These are phyloP conservation scores for Nudaria mundana DNA, from an alignment of 2,888 invertebrate genomes.

Conservation along the genomic window DNA sequence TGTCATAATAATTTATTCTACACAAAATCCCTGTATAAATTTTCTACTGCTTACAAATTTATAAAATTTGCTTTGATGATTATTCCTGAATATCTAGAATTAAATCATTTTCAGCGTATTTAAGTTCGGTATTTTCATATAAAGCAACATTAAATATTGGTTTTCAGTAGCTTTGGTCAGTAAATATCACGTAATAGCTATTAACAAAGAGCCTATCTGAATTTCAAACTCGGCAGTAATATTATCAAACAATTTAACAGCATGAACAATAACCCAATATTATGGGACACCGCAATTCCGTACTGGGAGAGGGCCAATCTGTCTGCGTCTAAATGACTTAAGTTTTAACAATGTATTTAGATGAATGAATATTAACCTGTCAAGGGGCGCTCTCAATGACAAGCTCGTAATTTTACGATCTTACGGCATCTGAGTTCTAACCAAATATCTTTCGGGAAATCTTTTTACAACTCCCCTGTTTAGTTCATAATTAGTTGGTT, in stretches of 20 bases:
- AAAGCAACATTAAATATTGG: too few relatives aligned
- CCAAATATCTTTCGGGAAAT: conserved; percentile 11
- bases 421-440: conserved; percentile 8
- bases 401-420: conserved; percentile 9
- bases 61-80: too few relatives aligned
- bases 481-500: conserved; percentile 15
- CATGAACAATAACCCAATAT: conserved; percentile 20
- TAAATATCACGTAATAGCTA: too few relatives aligned
- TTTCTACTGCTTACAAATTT: too few relatives aligned
- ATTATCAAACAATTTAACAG: conserved; percentile 7
- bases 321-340: conserved; percentile 25
- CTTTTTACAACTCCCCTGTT: conserved; percentile 12
- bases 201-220: background rate
- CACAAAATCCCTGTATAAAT: too few relatives aligned
- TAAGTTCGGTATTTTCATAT: too few relatives aligned
- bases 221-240: background rate
- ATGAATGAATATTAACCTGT: conserved; percentile 31
- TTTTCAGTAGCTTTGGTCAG: too few relatives aligned
- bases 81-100: too few relatives aligned
- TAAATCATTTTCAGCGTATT: too few relatives aligned
- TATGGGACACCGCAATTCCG: conserved; percentile 16
- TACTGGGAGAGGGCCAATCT: conserved; percentile 16
- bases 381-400: conserved; percentile 19
- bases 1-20: too few relatives aligned
- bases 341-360: conserved; percentile 31